These are phyloP conservation scores for Alethe diademata DNA, from an alignment of 2,113 vertebrate genomes.

Conservation along the genomic window DNA sequence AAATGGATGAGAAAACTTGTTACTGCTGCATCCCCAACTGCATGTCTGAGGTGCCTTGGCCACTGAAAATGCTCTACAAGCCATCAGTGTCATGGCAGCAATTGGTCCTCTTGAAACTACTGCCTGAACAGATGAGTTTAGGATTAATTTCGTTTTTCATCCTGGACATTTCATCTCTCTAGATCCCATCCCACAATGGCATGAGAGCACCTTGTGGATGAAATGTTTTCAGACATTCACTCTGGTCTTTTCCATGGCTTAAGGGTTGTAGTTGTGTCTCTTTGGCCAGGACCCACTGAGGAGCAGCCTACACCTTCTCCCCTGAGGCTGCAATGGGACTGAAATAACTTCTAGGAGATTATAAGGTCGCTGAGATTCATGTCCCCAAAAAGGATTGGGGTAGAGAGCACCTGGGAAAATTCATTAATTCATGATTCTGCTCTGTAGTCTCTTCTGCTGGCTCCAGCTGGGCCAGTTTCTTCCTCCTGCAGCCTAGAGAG, in stretches of 20 bases:
- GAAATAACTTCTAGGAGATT: neutral
- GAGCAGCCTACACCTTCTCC: neutral
- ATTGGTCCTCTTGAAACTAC: neutral
- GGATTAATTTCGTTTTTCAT: neutral
- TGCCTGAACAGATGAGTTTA: neutral
- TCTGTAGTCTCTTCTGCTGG: fast-evolving
- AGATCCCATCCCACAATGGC: neutral
- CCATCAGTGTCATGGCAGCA: neutral
- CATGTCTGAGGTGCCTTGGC: neutral
- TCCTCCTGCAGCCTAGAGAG: neutral
- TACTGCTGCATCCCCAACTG: neutral
- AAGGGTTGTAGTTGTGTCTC: neutral
- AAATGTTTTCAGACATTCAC: neutral
- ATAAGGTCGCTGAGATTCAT: neutral
- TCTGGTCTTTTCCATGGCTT: neutral
- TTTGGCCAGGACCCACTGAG: neutral
- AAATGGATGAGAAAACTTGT: neutral
- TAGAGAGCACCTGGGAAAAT: neutral
- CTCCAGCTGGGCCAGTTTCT: neutral
- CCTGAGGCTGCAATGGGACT: neutral
- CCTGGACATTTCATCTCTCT: neutral
- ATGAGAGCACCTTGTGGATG: neutral
- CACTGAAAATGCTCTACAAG: neutral
- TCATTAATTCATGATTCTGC: neutral
- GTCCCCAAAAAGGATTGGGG: neutral